These are phyloP conservation scores for Tympanoctomys barrerae DNA, from an alignment of 2,797 vertebrate genomes.

Conservation along the genomic window DNA sequence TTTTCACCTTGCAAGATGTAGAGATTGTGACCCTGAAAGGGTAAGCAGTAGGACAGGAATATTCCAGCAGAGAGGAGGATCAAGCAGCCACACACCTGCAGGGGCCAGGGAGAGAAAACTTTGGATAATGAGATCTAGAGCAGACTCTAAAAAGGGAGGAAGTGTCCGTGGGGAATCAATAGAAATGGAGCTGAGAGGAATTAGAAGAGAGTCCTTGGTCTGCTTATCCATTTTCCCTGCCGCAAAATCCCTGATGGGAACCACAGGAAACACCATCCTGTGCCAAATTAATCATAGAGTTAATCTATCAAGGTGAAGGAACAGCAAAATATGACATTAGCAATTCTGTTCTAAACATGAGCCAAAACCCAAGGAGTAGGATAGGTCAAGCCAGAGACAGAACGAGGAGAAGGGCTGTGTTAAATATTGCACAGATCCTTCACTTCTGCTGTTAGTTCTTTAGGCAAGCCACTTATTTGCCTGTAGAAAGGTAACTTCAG, in stretches of 20 bases:
- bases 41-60: slow-evolving; percentile 13
- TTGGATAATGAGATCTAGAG: slow-evolving; percentile 38
- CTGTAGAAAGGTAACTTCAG: neutral
- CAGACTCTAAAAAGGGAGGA: slow-evolving; percentile 1
- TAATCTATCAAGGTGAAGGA: slow-evolving; percentile 73
- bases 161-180: slow-evolving; percentile 55
- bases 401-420: neutral
- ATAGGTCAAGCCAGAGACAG: neutral
- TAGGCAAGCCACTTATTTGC: neutral
- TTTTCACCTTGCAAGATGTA: slow-evolving; percentile 52
- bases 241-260: slow-evolving; percentile 72
- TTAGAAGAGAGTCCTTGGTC: slow-evolving; percentile 69
- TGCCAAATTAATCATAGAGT: slow-evolving; percentile 70
- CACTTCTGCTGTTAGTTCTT: neutral
- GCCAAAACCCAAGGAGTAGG: slow-evolving; percentile 29
- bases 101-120: slow-evolving; percentile 31
- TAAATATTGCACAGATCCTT: neutral
- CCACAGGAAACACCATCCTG: slow-evolving; percentile 73
- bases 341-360: slow-evolving; percentile 40
- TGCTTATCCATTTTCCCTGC: slow-evolving; percentile 68
- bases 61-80: neutral
- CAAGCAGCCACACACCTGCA: neutral
- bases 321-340: slow-evolving; percentile 53
- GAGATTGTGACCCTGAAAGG: slow-evolving; percentile 42
- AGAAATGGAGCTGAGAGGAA: slow-evolving; percentile 57